Percentiles rank a stretch among this genome's conserved stretches.
Evolutionary conservation across 2,888 invertebrate genomes (phyloP).

Genomic region (Dynastes hyllus): DNA sequence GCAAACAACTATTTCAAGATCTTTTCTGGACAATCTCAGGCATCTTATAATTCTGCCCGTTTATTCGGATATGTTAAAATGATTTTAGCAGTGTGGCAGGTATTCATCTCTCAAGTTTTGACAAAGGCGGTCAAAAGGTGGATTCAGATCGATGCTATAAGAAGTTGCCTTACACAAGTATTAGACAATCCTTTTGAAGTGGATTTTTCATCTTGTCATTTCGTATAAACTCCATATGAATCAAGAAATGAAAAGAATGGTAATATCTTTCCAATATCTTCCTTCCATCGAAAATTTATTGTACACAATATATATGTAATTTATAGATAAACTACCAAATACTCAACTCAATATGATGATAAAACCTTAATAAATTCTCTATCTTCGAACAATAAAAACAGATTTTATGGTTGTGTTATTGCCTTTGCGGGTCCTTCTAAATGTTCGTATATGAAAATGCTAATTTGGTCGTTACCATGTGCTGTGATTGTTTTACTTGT

Average conservation of each 20-base stretch:
- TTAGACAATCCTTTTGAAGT: too few species aligned
- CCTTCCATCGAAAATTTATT: neutral
- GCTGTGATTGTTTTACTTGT: slow-evolving; percentile 33
- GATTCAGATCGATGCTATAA: too few species aligned
- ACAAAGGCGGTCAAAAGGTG: too few species aligned
- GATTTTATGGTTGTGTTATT: slow-evolving; percentile 32
- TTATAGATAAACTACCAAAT: slow-evolving; percentile 19
- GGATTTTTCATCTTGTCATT: too few species aligned
- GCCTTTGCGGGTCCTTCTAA: slow-evolving; percentile 23
- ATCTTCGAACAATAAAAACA: slow-evolving; percentile 19
- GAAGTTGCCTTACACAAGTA: too few species aligned
- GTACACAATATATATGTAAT: slow-evolving; percentile 12
- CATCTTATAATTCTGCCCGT: too few species aligned
- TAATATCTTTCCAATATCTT: neutral
- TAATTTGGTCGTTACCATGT: slow-evolving; percentile 28
- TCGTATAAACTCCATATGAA: neutral
- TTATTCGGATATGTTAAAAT: too few species aligned
- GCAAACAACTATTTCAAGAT: too few species aligned
- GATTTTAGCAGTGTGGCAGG: too few species aligned
- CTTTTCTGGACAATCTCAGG: too few species aligned
- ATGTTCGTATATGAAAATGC: slow-evolving; percentile 23
- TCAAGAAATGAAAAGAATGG: neutral
- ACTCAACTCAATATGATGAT: slow-evolving; percentile 32
- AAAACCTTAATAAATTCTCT: slow-evolving; percentile 19
- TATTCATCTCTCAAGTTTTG: too few species aligned